Conservation (phyloP, 2,113 vertebrate genomes). For the Muntiacus reevesi region DNA sequence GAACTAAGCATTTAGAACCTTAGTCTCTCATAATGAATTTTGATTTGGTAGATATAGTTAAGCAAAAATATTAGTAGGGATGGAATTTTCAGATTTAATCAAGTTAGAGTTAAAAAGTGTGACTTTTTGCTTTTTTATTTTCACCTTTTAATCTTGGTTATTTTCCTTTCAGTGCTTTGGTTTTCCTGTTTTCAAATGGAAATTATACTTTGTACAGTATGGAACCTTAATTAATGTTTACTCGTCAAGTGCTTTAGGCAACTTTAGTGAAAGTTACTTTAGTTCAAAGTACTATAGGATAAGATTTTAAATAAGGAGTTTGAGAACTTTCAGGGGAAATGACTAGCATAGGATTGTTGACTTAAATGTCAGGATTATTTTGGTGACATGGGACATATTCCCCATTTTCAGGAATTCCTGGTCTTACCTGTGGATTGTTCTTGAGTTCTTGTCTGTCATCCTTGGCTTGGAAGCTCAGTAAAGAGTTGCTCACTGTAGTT, state of each 20-base stretch:
- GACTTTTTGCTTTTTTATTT: neutral
- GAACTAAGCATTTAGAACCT: neutral
- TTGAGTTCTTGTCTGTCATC: neutral
- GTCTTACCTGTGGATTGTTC: neutral
- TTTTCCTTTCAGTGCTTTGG: neutral
- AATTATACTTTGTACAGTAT: neutral
- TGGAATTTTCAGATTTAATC: neutral
- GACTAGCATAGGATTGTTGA: neutral
- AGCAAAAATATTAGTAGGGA: neutral
- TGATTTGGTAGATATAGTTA: neutral
- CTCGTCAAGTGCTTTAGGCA: neutral
- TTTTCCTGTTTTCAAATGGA: slow-evolving; percentile 46
- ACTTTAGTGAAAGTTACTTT: slow-evolving; percentile 11
- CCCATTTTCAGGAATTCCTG: neutral
- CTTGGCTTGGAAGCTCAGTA: neutral
- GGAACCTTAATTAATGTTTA: slow-evolving; percentile 24
- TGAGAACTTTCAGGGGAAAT: neutral
- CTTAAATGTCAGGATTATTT: neutral
- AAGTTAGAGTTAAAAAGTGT: neutral
- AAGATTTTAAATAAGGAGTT: slow-evolving; percentile 20
- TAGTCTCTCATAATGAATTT: neutral
- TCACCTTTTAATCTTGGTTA: neutral
- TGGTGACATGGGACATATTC: neutral
- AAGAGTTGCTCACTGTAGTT: neutral
- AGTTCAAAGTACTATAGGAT: slow-evolving; percentile 5